A percentile compares a stretch with the other conserved stretches of the same genome.
Evolutionary conservation across 1,140 invertebrate genomes (phyloP).

Genomic region (Reticulitermes speratus): DNA sequence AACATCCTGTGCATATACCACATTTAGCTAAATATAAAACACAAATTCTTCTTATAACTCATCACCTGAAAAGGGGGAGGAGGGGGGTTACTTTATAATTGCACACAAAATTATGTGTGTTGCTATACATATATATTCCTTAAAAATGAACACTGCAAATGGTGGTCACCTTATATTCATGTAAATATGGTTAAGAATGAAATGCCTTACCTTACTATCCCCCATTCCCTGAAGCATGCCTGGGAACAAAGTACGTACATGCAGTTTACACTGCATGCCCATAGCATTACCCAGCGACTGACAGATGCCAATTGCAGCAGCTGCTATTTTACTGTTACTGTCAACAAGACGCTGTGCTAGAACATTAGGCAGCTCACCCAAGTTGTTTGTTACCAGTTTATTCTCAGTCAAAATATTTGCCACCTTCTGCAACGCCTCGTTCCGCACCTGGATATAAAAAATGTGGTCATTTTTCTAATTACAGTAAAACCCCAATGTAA

Average conservation of each 20-base stretch:
- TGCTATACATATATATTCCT: too few relatives aligned
- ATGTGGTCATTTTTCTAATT: constrained; percentile 22
- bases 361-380: constrained; percentile 80
- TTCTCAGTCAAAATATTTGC: constrained; percentile 71
- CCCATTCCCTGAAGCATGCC: constrained; percentile 74
- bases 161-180: too few relatives aligned
- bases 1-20: too few relatives aligned
- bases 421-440: constrained; percentile 80
- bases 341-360: constrained; percentile 76
- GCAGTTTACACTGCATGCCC: constrained; percentile 76
- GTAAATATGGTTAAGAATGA: too few relatives aligned
- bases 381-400: constrained; percentile 74
- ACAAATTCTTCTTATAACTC: too few relatives aligned
- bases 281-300: constrained; percentile 75
- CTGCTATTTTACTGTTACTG: constrained; percentile 89
- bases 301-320: constrained; percentile 77
- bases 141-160: too few relatives aligned
- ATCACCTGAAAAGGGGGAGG: too few relatives aligned
- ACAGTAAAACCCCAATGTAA: background rate
- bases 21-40: too few relatives aligned
- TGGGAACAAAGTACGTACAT: constrained; percentile 79
- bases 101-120: too few relatives aligned
- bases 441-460: constrained; percentile 60
- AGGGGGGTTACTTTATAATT: too few relatives aligned
- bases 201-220: constrained; percentile 64